A percentile compares a stretch with the other conserved stretches of the same genome.
phyloP scores from a whole-genome alignment of 2,888 invertebrate genomes.

The Platerodrilus igneus region DNA sequence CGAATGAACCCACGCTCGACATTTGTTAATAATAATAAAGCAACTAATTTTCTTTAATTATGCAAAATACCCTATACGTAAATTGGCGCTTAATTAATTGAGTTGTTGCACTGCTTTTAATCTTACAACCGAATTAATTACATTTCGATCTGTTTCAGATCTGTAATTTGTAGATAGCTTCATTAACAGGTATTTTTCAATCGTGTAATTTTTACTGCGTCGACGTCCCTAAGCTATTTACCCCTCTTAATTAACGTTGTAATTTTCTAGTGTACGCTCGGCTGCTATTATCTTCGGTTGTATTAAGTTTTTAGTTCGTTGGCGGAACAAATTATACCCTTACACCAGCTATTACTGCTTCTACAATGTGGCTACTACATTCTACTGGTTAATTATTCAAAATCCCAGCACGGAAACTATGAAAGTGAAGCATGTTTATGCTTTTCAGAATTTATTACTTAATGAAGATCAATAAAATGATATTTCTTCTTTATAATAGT shows the following conservation, averaged over 20 bases:
- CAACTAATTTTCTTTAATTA: too few relatives aligned
- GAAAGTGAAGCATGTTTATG: constrained; percentile 13
- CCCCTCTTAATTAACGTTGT: constrained; percentile 8
- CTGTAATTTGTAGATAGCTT: too few relatives aligned
- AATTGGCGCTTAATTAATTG: too few relatives aligned
- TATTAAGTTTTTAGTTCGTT: constrained; percentile 21
- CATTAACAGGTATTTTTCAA: too few relatives aligned
- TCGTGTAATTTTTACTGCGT: too few relatives aligned
- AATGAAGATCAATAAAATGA: constrained; percentile 26
- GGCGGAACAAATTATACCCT: constrained; percentile 21
- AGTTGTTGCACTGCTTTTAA: too few relatives aligned
- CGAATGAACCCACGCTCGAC: too few relatives aligned
- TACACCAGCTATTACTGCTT: constrained; percentile 11
- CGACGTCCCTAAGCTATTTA: too few relatives aligned
- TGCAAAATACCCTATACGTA: too few relatives aligned
- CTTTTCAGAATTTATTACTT: constrained; percentile 25
- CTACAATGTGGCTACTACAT: constrained; percentile 15
- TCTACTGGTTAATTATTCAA: constrained; percentile 18
- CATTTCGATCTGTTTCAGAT: too few relatives aligned
- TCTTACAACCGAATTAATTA: too few relatives aligned
- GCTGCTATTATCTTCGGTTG: constrained; percentile 19
- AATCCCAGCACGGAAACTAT: constrained; percentile 20
- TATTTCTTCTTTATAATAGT: constrained; percentile 23
- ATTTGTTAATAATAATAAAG: too few relatives aligned
- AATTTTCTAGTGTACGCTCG: constrained; percentile 5